Percentiles rank a stretch among this genome's conserved stretches.
These are phyloP conservation scores for Drosophila santomea DNA, from an alignment of 1,140 invertebrate species.

Conservation along the genomic window DNA sequence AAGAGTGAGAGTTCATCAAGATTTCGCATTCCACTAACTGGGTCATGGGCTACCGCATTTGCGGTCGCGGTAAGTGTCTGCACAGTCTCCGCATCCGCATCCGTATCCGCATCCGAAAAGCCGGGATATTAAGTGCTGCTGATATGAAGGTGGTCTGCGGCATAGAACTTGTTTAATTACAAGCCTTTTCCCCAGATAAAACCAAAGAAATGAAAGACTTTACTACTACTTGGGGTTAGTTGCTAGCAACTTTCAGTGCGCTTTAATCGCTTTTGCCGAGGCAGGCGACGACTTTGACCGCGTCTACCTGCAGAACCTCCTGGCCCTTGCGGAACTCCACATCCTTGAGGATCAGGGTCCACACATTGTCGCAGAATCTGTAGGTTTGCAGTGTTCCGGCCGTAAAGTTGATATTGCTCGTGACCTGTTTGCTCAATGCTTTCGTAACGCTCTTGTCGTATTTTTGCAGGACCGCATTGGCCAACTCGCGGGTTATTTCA, in stretches of 20 bases:
- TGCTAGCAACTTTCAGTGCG: slow-evolving; percentile 5
- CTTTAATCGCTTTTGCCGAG: background rate
- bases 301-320: background rate
- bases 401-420: background rate
- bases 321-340: background rate
- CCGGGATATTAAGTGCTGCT: slow-evolving; percentile 62
- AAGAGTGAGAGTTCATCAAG: slow-evolving; percentile 24
- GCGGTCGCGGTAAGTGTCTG: background rate
- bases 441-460: background rate
- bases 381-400: background rate
- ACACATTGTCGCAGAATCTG: background rate
- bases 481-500: background rate
- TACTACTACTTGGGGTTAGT: background rate
- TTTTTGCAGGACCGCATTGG: background rate
- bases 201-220: slow-evolving; percentile 17
- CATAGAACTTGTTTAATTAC: slow-evolving; percentile 76
- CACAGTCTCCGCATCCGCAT: background rate
- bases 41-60: slow-evolving; percentile 28
- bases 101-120: background rate
- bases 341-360: background rate
- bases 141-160: slow-evolving; percentile 24
- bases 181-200: slow-evolving; percentile 53
- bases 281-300: background rate
- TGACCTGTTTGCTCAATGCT: background rate
- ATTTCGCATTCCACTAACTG: slow-evolving; percentile 31